These are phyloP conservation scores for Meiosimyza decipiens DNA, from an alignment of 2,888 invertebrate species.

Conservation along the genomic window DNA sequence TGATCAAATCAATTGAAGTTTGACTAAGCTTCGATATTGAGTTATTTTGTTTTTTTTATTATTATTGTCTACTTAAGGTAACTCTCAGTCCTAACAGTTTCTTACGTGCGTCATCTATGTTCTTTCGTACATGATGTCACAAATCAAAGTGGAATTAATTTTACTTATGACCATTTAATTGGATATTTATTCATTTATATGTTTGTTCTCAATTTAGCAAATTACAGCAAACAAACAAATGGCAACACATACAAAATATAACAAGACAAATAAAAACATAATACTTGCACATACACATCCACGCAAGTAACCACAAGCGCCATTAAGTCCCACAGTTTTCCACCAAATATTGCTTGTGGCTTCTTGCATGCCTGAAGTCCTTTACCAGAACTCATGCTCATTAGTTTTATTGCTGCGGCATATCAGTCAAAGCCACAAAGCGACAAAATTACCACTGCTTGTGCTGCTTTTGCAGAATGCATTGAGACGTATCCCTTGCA, in stretches of 20 bases:
- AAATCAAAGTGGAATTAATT: constrained; percentile 66
- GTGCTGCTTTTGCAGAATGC: background rate
- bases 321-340: background rate
- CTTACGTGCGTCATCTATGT: background rate
- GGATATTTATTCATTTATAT: constrained; percentile 64
- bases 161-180: constrained; percentile 66
- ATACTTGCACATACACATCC: background rate
- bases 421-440: constrained; percentile 31
- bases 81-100: too few species aligned
- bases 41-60: too few species aligned
- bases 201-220: constrained; percentile 60
- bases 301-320: background rate
- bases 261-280: too few species aligned
- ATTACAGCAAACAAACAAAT: constrained; percentile 44
- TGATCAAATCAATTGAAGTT: too few species aligned
- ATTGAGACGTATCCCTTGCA: constrained; percentile 12
- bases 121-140: constrained; percentile 44
- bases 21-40: too few species aligned
- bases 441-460: background rate
- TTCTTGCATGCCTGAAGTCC: background rate
- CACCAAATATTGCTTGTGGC: constrained; percentile 12
- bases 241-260: background rate
- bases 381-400: constrained; percentile 52
- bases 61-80: too few species aligned
- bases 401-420: constrained; percentile 60